Base-by-base conservation (phyloP, 1,140 invertebrate species). In the Geopemphigus sp. region DNA sequence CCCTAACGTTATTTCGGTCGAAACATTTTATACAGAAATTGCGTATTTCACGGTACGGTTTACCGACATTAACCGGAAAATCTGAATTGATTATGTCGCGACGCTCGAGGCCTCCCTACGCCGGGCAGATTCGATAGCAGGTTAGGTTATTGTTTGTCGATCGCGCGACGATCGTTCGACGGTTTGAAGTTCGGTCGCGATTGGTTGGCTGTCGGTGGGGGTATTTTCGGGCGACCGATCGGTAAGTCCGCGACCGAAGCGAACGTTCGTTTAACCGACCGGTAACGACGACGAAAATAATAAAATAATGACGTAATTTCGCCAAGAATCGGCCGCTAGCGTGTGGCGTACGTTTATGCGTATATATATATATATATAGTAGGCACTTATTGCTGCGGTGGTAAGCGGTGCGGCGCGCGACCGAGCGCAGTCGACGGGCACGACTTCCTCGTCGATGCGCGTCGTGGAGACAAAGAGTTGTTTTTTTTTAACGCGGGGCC, bases 351-450 rank as follows among this genome's bases (percentile, higher is more conserved):
- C n/a, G n/a, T n/a, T n/a, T n/a, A n/a, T 15, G 12, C 26, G 14
- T n/a, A n/a, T n/a, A n/a, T n/a, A 24, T 59, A 59, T 59, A 59
- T 11, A 11, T 26, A 15, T 59, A 59, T 26, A 39, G 19, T 17
- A 39, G 29, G 63, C 17, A 39, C 32, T 14, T 39, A 19, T 63
- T n/a, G n/a, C n/a, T 39, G 32, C 32, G 32, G 8, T 8, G 8
- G 8, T 39, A 4, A 39, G 32, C 32, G 32, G 12, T 22, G 22
- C 45, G 22, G 22, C 39, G 45, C 39, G 45, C 5, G 39, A 22
- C 45, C 64, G n/a, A n/a, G 47, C 66, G 45, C 66, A 53, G 66
- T 53, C 66, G 26, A 70, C 66, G 66, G 66, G 66, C 66, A 70
- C 66, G 66, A 70, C 47, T 70, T 70, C 47, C 47, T 70, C 24